phyloP scores from a whole-genome alignment of 2,888 invertebrate genomes.

The Dermolepida albohirtum region DNA sequence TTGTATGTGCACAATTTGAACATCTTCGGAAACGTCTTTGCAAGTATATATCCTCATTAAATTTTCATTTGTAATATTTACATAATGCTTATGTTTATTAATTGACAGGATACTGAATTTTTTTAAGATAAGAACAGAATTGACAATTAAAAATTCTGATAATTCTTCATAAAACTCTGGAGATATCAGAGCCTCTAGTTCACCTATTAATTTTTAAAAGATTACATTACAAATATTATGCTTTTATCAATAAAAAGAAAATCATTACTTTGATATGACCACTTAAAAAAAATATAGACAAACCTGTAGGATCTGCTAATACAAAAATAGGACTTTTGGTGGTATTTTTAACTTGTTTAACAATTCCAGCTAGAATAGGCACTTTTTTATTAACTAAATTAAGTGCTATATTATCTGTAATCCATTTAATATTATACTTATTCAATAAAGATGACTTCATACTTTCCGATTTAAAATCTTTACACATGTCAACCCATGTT shows the following conservation, averaged over 20 bases:
- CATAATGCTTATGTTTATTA: constrained; percentile 21
- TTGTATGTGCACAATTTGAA: constrained; percentile 25
- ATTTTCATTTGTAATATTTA: constrained; percentile 30
- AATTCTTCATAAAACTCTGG: constrained; percentile 35
- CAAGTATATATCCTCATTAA: constrained; percentile 32
- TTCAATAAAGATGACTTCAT: constrained; percentile 8
- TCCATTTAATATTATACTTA: constrained; percentile 34
- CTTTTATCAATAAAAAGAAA: too few relatives aligned
- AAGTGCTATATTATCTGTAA: constrained; percentile 1
- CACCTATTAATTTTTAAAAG: constrained; percentile 32
- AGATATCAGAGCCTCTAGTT: constrained; percentile 31
- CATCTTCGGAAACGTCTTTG: constrained; percentile 10
- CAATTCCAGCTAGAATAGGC: constrained; percentile 21
- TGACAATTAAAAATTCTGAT: constrained; percentile 16
- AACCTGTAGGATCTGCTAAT: constrained; percentile 28
- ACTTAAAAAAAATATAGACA: too few relatives aligned
- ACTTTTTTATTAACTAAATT: constrained; percentile 24
- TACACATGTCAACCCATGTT: constrained; percentile 29
- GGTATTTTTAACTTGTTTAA: constrained; percentile 28
- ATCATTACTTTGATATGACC: too few relatives aligned
- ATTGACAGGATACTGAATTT: constrained; percentile 28
- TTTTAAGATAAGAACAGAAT: constrained; percentile 34
- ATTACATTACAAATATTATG: too few relatives aligned
- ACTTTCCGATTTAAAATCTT: constrained; percentile 11
- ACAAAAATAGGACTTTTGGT: constrained; percentile 35